Conservation (phyloP, 1,140 invertebrate genomes). For the Zaprionus nigranus region DNA sequence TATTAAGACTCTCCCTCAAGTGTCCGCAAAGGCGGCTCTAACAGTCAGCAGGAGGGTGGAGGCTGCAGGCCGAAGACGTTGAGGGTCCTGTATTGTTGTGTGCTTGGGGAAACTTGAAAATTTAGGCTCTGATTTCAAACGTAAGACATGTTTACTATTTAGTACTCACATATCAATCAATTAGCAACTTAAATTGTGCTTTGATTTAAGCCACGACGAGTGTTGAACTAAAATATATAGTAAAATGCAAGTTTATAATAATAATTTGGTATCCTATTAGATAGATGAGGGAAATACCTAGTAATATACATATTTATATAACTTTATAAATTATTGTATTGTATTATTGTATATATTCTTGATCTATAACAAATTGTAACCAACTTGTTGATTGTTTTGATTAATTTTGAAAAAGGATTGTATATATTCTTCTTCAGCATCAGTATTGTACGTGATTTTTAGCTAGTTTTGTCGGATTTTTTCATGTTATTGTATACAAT, state of each 20-base stretch:
- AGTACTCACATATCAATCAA: background rate
- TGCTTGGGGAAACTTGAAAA: background rate
- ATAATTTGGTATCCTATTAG: background rate
- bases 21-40: background rate
- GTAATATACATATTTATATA: no score
- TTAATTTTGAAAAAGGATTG: background rate
- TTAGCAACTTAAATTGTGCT: background rate
- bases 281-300: background rate
- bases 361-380: background rate
- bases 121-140: background rate
- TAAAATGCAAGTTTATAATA: no score
- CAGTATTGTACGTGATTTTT: no score
- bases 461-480: no score
- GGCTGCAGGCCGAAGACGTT: background rate
- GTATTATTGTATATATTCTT: background rate
- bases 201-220: background rate
- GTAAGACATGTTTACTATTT: background rate
- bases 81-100: background rate
- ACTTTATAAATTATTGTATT: no score
- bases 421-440: background rate
- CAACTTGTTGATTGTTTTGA: background rate
- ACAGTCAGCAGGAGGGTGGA: background rate
- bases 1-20: constrained; percentile 27
- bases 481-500: background rate
- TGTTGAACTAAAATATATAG: no score